Conservation (phyloP, 2,113 vertebrate genomes). For the Nansenia antarctica region DNA sequence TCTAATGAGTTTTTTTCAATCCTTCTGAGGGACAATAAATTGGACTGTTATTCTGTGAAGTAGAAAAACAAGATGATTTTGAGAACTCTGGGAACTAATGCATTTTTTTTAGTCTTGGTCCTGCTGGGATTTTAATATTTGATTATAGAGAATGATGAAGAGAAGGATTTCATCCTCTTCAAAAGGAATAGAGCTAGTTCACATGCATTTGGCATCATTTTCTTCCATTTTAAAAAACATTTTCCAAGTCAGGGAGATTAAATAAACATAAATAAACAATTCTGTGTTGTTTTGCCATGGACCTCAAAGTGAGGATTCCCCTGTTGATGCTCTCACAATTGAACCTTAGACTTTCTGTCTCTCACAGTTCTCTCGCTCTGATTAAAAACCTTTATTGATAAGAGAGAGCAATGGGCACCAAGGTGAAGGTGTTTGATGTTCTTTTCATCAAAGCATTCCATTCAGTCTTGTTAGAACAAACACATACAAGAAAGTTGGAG, state of each 20-base stretch:
- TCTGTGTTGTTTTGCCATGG: slow-evolving; percentile 20
- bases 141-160: slow-evolving; percentile 67
- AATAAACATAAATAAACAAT: slow-evolving; percentile 43
- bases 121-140: slow-evolving; percentile 71
- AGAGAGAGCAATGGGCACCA: slow-evolving; percentile 7
- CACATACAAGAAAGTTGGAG: neutral
- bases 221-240: slow-evolving; percentile 45
- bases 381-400: slow-evolving; percentile 1
- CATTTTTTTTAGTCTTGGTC: slow-evolving; percentile 48
- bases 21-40: slow-evolving; percentile 52
- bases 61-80: slow-evolving; percentile 45
- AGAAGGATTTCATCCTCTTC: slow-evolving; percentile 67
- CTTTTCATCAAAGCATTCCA: slow-evolving; percentile 39
- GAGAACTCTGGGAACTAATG: slow-evolving; percentile 64
- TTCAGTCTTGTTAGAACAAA: neutral
- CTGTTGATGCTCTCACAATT: neutral
- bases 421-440: slow-evolving; percentile 46
- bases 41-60: slow-evolving; percentile 13
- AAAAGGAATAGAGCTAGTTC: slow-evolving; percentile 67
- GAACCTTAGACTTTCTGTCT: neutral
- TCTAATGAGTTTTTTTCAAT: slow-evolving; percentile 6
- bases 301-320: slow-evolving; percentile 1
- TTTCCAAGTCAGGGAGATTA: slow-evolving; percentile 40
- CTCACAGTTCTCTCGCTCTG: no score
- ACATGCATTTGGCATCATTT: slow-evolving; percentile 47